Base-by-base conservation (phyloP, 2,888 invertebrate genomes). In the Monochamus alternatus region DNA sequence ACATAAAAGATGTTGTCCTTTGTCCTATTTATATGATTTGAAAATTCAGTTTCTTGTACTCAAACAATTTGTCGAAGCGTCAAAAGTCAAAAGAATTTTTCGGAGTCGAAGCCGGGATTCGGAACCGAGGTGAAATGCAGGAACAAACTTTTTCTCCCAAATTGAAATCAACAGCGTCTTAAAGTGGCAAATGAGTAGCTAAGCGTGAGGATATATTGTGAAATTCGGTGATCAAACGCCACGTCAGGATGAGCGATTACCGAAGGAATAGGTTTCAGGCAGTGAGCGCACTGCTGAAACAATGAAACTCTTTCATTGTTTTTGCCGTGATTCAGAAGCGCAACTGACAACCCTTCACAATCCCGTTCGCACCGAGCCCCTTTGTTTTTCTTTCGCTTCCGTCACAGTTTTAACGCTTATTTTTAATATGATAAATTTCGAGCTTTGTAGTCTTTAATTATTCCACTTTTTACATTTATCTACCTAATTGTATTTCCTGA, bases 391-490 rank as follows among this genome's bases (percentile, higher is more conserved):
- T 88, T 88, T 88, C 87, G 86, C 85, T 85, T 85, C 85, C 87
- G 85, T 87, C 88, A 87, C 86, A 87, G 86, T 87, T 88, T 86
- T 85, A 87, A 87, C 88, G 88, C 87, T 87, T 85, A 88, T 88
- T 89, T 88, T 89, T 88, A 88, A 88, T 88, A 87, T 88, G 88
- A 89, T 89, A 88, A 89, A 89, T 89, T 88, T 85, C 85, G 86
- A 87, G 89, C 89, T 88, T 89, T 89, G 89, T 89, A 88, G 85
- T 85, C 87, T 87, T 88, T 88, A 89, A 89, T 88, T 89, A 88
- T 89, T 88, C 88, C 85, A 86, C 86, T 86, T 88, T 88, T 88
- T 88, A 88, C 89, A 88, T 88, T 89, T 88, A 89, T 89, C 88
- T 88, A 88, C 88, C 88, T 89, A 89, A 89, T 89, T 88, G 88